These are phyloP conservation scores for Chaetops frenatus DNA, from an alignment of 2,113 vertebrate genomes.

Conservation along the genomic window DNA sequence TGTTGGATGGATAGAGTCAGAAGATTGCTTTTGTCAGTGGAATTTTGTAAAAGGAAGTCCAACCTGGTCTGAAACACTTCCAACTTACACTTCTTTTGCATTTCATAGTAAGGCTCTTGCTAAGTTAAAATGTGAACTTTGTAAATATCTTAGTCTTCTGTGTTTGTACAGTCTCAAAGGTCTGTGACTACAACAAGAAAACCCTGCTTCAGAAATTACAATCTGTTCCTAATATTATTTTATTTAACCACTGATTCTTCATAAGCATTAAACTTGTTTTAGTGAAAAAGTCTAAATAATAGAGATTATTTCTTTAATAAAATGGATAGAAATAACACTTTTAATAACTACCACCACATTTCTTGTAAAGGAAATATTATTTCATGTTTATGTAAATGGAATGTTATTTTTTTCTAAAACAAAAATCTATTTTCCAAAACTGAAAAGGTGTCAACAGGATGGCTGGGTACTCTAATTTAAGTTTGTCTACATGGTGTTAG, in stretches of 20 bases:
- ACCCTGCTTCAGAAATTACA: background rate
- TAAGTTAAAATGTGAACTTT: background rate
- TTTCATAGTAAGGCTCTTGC: background rate
- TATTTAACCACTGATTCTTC: background rate
- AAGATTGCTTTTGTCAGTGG: background rate
- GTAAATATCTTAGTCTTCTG: background rate
- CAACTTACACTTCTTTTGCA: background rate
- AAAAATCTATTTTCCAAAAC: background rate
- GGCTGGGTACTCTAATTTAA: background rate
- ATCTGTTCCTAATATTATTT: background rate
- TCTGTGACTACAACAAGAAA: background rate
- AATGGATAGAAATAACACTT: background rate
- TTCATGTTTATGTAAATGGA: background rate
- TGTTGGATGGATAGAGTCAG: fast-evolving
- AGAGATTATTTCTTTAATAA: background rate
- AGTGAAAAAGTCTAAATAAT: background rate
- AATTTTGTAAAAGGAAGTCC: background rate
- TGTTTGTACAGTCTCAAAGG: background rate
- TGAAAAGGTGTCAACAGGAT: background rate
- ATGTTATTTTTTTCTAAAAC: background rate
- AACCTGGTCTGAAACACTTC: background rate
- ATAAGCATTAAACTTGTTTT: background rate
- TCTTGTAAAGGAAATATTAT: background rate
- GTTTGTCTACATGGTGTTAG: background rate
- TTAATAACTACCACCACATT: background rate